A percentile compares a stretch with the other conserved stretches of the same genome.
phyloP scores from a whole-genome alignment of 1,140 invertebrate genomes.

The Solenopsis fugax region DNA sequence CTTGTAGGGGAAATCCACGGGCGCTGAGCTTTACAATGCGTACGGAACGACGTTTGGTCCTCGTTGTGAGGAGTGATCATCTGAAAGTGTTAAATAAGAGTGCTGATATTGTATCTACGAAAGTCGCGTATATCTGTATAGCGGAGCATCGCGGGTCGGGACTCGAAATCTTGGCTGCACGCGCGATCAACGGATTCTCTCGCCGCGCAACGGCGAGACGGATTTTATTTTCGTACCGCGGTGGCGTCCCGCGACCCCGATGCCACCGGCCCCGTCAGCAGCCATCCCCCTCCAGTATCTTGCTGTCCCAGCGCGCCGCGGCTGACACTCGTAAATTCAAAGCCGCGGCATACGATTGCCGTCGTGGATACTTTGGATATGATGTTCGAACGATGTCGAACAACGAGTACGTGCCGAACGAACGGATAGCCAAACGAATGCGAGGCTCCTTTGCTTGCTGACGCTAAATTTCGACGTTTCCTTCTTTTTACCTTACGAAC shows the following conservation, averaged over 20 bases:
- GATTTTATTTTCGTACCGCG: conserved; percentile 80
- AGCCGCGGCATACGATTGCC: neutral
- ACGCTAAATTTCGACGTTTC: neutral
- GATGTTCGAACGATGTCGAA: conserved; percentile 29
- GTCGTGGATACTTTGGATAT: conserved; percentile 10
- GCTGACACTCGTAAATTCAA: conserved; percentile 64
- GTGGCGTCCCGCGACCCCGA: conserved; percentile 47
- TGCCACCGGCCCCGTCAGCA: conserved; percentile 39
- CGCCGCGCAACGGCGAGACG: conserved; percentile 19
- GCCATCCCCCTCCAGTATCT: conserved; percentile 59
- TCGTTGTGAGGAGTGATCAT: neutral
- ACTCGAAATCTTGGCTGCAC: conserved; percentile 20
- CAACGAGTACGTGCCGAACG: conserved; percentile 32
- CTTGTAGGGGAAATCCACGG: neutral
- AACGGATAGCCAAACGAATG: neutral
- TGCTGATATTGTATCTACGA: conserved; percentile 23
- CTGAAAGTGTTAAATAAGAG: conserved; percentile 18
- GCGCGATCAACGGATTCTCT: conserved; percentile 51
- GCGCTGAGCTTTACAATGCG: neutral
- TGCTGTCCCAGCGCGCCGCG: conserved; percentile 59
- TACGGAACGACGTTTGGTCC: neutral
- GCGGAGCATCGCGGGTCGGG: neutral
- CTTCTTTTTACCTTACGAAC: neutral
- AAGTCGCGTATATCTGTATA: conserved; percentile 1
- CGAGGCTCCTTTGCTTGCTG: neutral